Evolutionary conservation across 2,888 invertebrate species (phyloP).

Genomic region (Aspidapion aeneum): DNA sequence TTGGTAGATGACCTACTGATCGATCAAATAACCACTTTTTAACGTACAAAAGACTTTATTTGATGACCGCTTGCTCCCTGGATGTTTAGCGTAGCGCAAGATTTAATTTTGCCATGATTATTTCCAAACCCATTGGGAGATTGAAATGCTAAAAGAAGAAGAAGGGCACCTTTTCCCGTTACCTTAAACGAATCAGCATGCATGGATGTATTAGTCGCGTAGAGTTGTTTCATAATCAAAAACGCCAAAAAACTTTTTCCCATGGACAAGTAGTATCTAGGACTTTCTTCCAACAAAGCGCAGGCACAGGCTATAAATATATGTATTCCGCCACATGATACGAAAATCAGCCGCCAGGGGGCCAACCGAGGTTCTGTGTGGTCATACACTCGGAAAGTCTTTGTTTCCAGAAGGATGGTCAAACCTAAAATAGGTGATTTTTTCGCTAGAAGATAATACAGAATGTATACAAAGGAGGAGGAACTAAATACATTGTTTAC

Average conservation of each 20-base stretch:
- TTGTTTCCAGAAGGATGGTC: conserved; percentile 25
- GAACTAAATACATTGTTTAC: too few relatives aligned
- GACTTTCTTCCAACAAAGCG: conserved; percentile 47
- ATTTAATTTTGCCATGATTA: too few relatives aligned
- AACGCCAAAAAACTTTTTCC: conserved; percentile 42
- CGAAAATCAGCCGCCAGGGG: conserved; percentile 49
- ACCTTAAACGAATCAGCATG: conserved; percentile 46
- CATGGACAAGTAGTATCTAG: conserved; percentile 45
- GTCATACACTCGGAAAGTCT: conserved; percentile 24
- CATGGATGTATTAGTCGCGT: conserved; percentile 49
- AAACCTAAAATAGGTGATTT: conserved; percentile 19
- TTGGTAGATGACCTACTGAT: too few relatives aligned
- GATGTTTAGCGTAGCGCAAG: too few relatives aligned
- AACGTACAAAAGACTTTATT: too few relatives aligned
- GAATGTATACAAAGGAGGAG: too few relatives aligned
- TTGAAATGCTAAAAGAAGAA: too few relatives aligned
- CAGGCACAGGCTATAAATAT: conserved; percentile 45
- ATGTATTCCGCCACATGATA: conserved; percentile 42
- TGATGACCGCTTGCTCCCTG: too few relatives aligned
- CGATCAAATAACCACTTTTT: too few relatives aligned
- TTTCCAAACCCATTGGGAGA: too few relatives aligned
- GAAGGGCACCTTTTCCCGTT: too few relatives aligned
- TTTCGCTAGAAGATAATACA: not conserved
- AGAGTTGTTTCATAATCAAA: conserved; percentile 46
- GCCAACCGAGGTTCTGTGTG: conserved; percentile 33